Base-by-base conservation (phyloP, 2,113 vertebrate species). In the Ceratotherium simum region DNA sequence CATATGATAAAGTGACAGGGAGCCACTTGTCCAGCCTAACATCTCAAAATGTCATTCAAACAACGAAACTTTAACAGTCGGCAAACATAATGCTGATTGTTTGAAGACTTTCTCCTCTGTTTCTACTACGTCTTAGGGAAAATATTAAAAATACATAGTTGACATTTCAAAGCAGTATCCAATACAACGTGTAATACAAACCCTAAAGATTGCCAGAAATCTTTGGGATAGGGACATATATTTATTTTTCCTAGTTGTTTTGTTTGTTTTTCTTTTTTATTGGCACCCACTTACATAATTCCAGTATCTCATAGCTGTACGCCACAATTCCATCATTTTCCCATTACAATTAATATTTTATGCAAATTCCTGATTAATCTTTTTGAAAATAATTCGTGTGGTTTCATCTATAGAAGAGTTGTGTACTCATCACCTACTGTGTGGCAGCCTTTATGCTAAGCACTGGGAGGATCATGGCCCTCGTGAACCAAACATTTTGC, bases 141-240 rank as follows among this genome's bases (percentile, higher is more conserved):
- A 75, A 94, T n/a, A 95, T 7, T 2, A 84, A 51, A 95, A 88
- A 29, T 62, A 73, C 6, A 75, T 23, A 87, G 25, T n/a, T 91
- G 27, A 48, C 51, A 85, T 89, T 85, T 96, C 25, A 64, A 96
- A 89, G 23, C 11, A 70, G 31, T 70, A n/a, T 31, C 5, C 11
- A 78, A 7, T 64, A 64, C 25, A 89, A 25, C 7, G 3, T 8
- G 0, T 65, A 80, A 62, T 42, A 80, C 17, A 62, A 79, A 91
- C n/a, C 2, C 4, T 48, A 62, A 78, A 80, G 70, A 18, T 70
- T 84, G 27, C 23, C 36, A 76, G n/a, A 93, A 92, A 69, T 65
- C 10, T 14, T 16, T 85, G 7, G 23, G 7, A 73, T 3, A 78
- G 10, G 93, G 27, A 81, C 33, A 54, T 13, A 58, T 18, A 39